Evolutionary conservation across 1,140 invertebrate species (phyloP).

Genomic region (Idris sp.): DNA sequence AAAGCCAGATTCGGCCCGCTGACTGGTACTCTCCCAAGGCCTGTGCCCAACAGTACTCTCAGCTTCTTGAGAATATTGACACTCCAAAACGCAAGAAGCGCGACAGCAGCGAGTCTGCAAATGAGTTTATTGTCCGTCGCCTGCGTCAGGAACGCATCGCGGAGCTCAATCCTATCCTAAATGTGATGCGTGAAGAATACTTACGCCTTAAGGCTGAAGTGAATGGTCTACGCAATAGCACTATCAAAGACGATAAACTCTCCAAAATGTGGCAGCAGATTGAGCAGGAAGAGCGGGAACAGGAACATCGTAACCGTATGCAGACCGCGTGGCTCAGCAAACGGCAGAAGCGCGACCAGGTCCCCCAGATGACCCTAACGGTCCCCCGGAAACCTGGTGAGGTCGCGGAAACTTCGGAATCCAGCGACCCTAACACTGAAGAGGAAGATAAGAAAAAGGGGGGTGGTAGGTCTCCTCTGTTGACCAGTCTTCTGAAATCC

Average conservation of each 20-base stretch:
- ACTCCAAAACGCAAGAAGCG: conserved; percentile 92
- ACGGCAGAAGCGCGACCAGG: conserved; percentile 76
- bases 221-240: conserved; percentile 78
- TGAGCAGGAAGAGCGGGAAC: conserved; percentile 84
- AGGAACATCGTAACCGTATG: conserved; percentile 81
- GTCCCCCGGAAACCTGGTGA: conserved; percentile 64
- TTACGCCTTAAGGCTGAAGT: conserved; percentile 83
- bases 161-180: conserved; percentile 86
- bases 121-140: conserved; percentile 87
- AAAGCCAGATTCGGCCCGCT: conserved; percentile 81
- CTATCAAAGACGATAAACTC: conserved; percentile 83
- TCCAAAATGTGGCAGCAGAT: conserved; percentile 86
- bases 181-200: conserved; percentile 85
- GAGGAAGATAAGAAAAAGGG: conserved; percentile 70
- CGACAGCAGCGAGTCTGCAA: conserved; percentile 86
- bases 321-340: conserved; percentile 85
- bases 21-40: conserved; percentile 96
- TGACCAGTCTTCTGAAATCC: conserved; percentile 90
- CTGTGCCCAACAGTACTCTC: conserved; percentile 93
- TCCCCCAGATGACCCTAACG: conserved; percentile 35
- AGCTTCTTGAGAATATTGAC: conserved; percentile 89
- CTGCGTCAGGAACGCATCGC: conserved; percentile 87
- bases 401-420: conserved; percentile 64
- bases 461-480: conserved; percentile 82
- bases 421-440: conserved; percentile 34